phyloP scores from a whole-genome alignment of 1,140 invertebrate genomes.

The Matsumurasca onukii region DNA sequence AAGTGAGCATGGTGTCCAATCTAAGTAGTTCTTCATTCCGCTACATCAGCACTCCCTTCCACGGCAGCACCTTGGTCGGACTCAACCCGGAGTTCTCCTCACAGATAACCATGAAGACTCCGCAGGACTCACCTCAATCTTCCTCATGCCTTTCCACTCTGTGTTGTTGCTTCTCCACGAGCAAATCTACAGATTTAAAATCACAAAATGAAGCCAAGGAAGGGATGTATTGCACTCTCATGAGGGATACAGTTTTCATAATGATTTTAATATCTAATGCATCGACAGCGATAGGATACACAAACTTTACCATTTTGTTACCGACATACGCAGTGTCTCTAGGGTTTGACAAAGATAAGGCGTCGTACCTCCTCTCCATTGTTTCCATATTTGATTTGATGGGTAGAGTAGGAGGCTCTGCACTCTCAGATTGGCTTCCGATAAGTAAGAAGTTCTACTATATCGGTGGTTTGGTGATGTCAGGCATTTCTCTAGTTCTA shows the following conservation, averaged over 20 bases:
- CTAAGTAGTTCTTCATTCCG: constrained; percentile 72
- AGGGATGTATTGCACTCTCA: constrained; percentile 45
- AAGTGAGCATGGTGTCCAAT: constrained; percentile 50
- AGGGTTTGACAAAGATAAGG: constrained; percentile 65
- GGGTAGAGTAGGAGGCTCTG: constrained; percentile 78
- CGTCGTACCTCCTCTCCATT: constrained; percentile 71
- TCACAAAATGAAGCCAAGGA: not conserved
- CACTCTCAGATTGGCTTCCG: constrained; percentile 68
- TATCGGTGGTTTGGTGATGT: constrained; percentile 71
- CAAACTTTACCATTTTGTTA: constrained; percentile 79
- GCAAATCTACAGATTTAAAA: constrained; percentile 1
- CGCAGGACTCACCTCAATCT: constrained; percentile 58
- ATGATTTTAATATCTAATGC: constrained; percentile 81
- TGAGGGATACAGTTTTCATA: constrained; percentile 77
- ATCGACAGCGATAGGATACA: constrained; percentile 81
- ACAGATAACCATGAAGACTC: constrained; percentile 70
- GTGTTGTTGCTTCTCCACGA: constrained; percentile 36
- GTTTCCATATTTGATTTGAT: constrained; percentile 76
- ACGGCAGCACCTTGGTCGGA: constrained; percentile 76
- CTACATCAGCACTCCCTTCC: constrained; percentile 79
- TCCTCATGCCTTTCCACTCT: constrained; percentile 43
- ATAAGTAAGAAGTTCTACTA: constrained; percentile 81
- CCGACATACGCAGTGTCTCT: constrained; percentile 70
- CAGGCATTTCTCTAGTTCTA: constrained; percentile 67
- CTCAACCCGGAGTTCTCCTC: constrained; percentile 76